Percentiles rank a stretch among this genome's conserved stretches.
Evolutionary conservation across 2,888 invertebrate genomes (phyloP).

Genomic region (Caenorhabditis becei): DNA sequence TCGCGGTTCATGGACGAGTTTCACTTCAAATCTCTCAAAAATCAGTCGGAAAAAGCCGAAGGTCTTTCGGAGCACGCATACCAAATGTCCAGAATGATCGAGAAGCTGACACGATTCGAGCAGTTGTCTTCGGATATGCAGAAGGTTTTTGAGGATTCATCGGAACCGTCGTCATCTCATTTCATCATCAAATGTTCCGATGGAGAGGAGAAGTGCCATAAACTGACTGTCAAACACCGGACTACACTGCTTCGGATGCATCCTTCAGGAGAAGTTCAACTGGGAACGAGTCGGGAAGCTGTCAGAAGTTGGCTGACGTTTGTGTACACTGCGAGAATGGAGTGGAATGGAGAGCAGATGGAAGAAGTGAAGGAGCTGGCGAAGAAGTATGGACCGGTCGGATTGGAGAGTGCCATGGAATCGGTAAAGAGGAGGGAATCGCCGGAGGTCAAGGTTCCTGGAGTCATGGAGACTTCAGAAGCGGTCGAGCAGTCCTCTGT

Average conservation of each 20-base stretch:
- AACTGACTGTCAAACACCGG: constrained; percentile 30
- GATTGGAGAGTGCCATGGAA: constrained; percentile 20
- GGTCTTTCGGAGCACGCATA: constrained; percentile 23
- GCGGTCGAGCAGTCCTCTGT: too few relatives aligned
- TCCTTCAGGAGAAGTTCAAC: not conserved
- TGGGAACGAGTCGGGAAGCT: constrained; percentile 1
- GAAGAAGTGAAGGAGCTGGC: constrained; percentile 57
- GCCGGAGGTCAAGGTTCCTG: too few relatives aligned
- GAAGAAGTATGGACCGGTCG: constrained; percentile 63
- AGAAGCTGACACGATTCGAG: constrained; percentile 50
- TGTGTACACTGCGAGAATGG: constrained; percentile 60
- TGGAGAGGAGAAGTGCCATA: constrained; percentile 4
- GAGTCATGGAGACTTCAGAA: not conserved
- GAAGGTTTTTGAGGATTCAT: constrained; percentile 15
- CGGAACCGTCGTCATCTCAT: not conserved
- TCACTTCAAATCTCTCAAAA: constrained; percentile 28
- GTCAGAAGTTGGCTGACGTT: constrained; percentile 59
- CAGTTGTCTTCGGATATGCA: constrained; percentile 54
- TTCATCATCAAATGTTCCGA: constrained; percentile 11
- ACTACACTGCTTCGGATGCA: constrained; percentile 23
- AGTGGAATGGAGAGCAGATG: constrained; percentile 54
- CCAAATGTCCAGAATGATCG: constrained; percentile 46
- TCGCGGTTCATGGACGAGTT: constrained; percentile 63
- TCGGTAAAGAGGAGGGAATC: not conserved
- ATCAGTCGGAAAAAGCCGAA: not conserved